A percentile compares a stretch with the other conserved stretches of the same genome.
Evolutionary conservation across 2,113 vertebrate species (phyloP).

Genomic region (Sula dactylatra): DNA sequence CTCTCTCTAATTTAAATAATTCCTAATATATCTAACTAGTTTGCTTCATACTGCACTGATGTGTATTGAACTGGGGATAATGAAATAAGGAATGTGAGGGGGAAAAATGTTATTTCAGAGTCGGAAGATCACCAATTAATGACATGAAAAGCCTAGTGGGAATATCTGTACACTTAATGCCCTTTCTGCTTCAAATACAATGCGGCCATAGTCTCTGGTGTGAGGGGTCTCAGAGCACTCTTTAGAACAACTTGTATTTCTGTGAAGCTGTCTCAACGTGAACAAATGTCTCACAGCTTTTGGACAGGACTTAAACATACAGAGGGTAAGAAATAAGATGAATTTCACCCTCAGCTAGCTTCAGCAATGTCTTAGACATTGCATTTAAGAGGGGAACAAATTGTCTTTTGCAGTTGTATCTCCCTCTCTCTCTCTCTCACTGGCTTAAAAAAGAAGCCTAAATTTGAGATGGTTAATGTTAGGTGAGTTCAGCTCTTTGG

Average conservation of each 20-base stretch:
- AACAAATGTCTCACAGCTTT: neutral
- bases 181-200: neutral
- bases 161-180: conserved; percentile 61
- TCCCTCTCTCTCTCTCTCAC: neutral
- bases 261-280: neutral
- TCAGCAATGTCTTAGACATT: neutral
- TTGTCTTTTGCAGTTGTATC: neutral
- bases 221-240: neutral
- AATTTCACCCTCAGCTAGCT: neutral
- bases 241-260: neutral
- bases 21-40: conserved; percentile 74
- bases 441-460: neutral
- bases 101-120: conserved; percentile 73
- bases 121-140: conserved; percentile 76
- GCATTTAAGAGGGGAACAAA: neutral
- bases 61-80: conserved; percentile 79
- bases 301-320: neutral
- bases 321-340: neutral
- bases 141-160: conserved; percentile 66
- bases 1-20: conserved; percentile 81
- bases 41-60: conserved; percentile 64
- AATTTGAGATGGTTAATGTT: neutral
- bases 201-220: neutral
- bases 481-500: neutral
- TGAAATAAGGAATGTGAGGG: conserved; percentile 77